Evolutionary conservation across 2,888 invertebrate species (phyloP), one percentile per base, ranked within the genome.

Genomic region (Drosophila multiciliata): DNA sequence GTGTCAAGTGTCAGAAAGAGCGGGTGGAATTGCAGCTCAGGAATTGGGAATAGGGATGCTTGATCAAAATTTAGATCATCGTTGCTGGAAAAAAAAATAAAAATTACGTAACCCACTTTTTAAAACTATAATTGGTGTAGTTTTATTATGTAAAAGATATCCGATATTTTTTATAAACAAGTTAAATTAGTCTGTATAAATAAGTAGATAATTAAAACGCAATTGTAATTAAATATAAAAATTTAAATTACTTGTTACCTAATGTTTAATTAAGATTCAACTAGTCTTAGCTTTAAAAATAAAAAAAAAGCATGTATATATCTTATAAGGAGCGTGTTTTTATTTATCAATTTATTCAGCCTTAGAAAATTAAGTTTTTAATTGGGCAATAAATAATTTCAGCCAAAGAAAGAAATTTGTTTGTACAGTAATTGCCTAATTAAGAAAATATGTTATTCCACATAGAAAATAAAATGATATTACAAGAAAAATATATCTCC

Each of bases 1-100:
- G 54, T 17, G 64, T 66, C 78, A 67, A 78, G 36, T 78, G 78
- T 65, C 79, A 65, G 66, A 64, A 48, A 36, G 32, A 63, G 49
- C 52, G 55, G 49, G 50, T 42, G 55, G 20, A 23, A 60, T 1
- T 20, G 12, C 61, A 29, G 20, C 15, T 20, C 11, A 15, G 23
- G 11, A n/a, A 33, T 20, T n/a, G 20, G 17, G 33, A 49, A 38
- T 33, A 32, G 38, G 12, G 48, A 55, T 35, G 48, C 15, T 50
- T 32, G 29, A 32, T 52, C 11, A 26, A 36, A 40, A 45, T 68
- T 4, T n/a, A 35, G 33, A 52, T n/a, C 20, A 12, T 20, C 33
- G 5, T 45, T 8, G 6, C 6, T 29, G 2, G 3, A 15, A 45
- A 20, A 4, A 4, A 29, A 3, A 12, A 15, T 29, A 29, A 7